Base-by-base conservation (phyloP, 2,113 vertebrate genomes). In the Morone chrysops region DNA sequence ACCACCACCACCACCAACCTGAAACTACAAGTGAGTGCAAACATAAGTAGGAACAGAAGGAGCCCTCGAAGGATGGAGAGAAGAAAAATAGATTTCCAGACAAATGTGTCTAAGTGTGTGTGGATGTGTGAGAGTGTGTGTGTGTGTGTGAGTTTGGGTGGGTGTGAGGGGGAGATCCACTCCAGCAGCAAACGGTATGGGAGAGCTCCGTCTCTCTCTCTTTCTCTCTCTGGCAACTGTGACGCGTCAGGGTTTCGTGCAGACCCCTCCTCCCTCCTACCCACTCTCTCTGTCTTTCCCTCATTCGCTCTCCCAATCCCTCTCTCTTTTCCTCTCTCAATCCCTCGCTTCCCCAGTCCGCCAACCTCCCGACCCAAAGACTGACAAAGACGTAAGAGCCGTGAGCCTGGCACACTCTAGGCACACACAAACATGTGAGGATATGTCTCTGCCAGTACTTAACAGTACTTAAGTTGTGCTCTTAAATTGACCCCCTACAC, bases 211-310 rank as follows among this genome's bases (percentile, higher is more conserved):
- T 87, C 75, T 78, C 78, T 54, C 65, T 82, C 25, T 69, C 17
- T 43, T 4, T 63, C 66, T 51, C 70, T 89, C 75, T 90, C 66
- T 89, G 75, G 81, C 69, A 81, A 90, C 74, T 85, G 87, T 92
- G 92, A 93, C 86, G 88, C 40, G 86, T 77, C 85, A 86, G 87
- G 76, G 80, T 89, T 93, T 83, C 78, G 47, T 88, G 85, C 86
- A 87, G 88, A 90, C 85, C 89, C 79, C 89, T 92, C 80, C 89
- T 92, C 89, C 88, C 86, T 89, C 83, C 80, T 82, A 81, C 84
- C 63, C 84, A 53, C 75, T 81, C 75, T 70, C 81, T 73, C 83
- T 65, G 51, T 79, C 75, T 86, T 59, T 73, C 83, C 45, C 84
- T 90, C 79, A 74, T 87, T 85, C 71, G 63, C 72, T 88, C 75